Evolutionary conservation across 1,140 invertebrate species (phyloP), one percentile per base, ranked within the genome.

Genomic region (Stenopsyche tienmushanensis): DNA sequence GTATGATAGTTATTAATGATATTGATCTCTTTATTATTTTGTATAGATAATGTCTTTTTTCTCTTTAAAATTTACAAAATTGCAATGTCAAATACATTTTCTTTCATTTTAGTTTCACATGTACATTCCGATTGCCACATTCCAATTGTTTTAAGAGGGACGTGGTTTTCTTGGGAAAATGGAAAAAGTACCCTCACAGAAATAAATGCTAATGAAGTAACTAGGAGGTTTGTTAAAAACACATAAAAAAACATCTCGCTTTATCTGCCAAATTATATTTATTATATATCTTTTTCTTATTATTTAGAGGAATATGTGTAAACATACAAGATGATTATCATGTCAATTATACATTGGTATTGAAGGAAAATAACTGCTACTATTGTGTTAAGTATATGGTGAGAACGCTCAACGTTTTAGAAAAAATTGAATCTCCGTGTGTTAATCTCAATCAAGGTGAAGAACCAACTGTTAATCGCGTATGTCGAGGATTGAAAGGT

Each of bases 91-190:
- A n/a, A n/a, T n/a, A n/a, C n/a, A n/a, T n/a, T n/a, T n/a, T n/a
- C n/a, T n/a, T n/a, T n/a, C n/a, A n/a, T 34, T 34, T 34, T 34
- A 34, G 29, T 34, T 34, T 13, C 5, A 5, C 5, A 7, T 34
- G 29, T 13, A 13, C 5, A 5, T 34, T 5, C 29, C 5, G 80
- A 82, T 52, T 86, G 85, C 72, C 80, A 78, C 23, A 91, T 94
- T 73, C 91, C 92, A 20, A 72, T 85, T 63, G 86, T 92, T 52
- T 77, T 96, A 24, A 83, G 90, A 74, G 92, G 92, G 58, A 85
- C 89, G 29, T 96, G 93, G 93, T 96, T 93, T 79, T 94, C 91
- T 8, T 90, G 92, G 85, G 94, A 96, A 84, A 89, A 89, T 79
- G 91, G 92, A 17, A 78, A 83, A 72, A 91, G 93, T 73, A 93